Conservation (phyloP, 2,888 invertebrate genomes). For the Cosmorhoe ocellata region DNA sequence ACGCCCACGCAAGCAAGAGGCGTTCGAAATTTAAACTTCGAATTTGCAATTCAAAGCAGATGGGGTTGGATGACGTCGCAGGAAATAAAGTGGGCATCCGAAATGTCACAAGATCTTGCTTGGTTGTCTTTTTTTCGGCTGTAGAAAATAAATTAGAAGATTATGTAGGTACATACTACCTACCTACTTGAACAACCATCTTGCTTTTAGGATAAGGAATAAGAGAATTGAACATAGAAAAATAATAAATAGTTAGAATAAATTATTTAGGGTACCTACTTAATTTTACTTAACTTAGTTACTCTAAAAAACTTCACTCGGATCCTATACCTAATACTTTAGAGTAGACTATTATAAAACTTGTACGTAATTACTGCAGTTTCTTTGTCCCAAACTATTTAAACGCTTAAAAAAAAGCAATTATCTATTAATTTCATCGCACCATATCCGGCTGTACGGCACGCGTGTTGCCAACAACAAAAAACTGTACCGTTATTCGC, state of each 20-base stretch:
- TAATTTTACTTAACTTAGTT: too few species aligned
- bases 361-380: not conserved
- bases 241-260: too few species aligned
- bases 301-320: too few species aligned
- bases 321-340: too few species aligned
- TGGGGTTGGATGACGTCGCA: constrained; percentile 65
- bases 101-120: constrained; percentile 24
- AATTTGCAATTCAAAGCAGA: constrained; percentile 49
- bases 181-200: too few species aligned
- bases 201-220: too few species aligned
- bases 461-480: constrained; percentile 29
- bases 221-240: too few species aligned
- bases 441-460: constrained; percentile 22
- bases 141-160: not conserved
- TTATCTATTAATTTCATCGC: constrained; percentile 22
- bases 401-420: not conserved
- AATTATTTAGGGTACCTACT: too few species aligned
- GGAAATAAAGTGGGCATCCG: constrained; percentile 54
- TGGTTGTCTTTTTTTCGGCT: not conserved
- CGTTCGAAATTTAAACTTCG: constrained; percentile 65
- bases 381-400: not conserved
- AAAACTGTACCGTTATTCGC: constrained; percentile 45
- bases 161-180: too few species aligned
- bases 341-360: too few species aligned
- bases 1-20: constrained; percentile 49